These are phyloP conservation scores for Vulpes ferrilata DNA, from an alignment of 2,113 vertebrate genomes.

Conservation along the genomic window DNA sequence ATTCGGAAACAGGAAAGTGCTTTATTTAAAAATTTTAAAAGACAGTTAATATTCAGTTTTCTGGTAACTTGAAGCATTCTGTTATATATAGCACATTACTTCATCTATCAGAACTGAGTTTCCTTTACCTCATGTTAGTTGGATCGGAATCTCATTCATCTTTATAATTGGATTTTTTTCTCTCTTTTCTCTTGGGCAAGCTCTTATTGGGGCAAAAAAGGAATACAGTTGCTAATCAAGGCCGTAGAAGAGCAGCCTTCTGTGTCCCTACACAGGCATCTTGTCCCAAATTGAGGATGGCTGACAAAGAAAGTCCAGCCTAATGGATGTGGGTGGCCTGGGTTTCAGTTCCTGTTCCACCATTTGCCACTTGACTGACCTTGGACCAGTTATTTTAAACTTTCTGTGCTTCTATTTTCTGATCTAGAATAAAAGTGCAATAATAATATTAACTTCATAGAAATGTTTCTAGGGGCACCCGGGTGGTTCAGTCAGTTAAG, in stretches of 20 bases:
- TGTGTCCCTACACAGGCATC: neutral
- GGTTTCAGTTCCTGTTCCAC: too few relatives aligned
- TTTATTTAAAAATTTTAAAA: neutral
- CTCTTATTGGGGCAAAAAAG: neutral
- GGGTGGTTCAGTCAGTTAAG: neutral
- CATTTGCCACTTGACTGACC: neutral
- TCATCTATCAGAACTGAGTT: neutral
- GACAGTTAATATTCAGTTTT: neutral
- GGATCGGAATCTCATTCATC: conserved; percentile 30
- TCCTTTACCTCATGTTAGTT: neutral
- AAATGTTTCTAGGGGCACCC: neutral
- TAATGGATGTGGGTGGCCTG: neutral
- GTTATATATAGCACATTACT: neutral
- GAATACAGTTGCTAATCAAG: neutral
- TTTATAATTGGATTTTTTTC: conserved; percentile 42
- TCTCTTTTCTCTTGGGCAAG: neutral
- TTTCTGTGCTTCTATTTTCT: neutral
- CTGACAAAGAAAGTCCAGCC: neutral
- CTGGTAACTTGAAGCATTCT: neutral
- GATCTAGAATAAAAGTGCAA: neutral
- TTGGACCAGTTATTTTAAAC: neutral
- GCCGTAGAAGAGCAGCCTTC: neutral
- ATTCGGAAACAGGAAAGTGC: neutral
- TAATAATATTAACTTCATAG: neutral
- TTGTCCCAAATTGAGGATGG: neutral